Evolutionary conservation across 2,888 invertebrate genomes (phyloP).

Genomic region (Chrysolina oricalcia): DNA sequence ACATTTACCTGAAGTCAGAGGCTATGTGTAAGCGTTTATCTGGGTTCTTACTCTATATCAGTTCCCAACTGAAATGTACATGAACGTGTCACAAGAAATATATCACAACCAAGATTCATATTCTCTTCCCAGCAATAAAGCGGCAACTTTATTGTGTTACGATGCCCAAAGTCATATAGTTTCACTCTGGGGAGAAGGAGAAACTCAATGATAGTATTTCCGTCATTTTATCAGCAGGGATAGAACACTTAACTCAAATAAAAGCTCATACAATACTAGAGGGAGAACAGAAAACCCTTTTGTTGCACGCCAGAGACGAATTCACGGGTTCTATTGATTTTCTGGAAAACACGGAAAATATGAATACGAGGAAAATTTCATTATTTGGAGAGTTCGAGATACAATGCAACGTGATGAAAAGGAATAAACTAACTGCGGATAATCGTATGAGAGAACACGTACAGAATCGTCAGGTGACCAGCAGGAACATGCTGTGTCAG

Average conservation of each 20-base stretch:
- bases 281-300: conserved; percentile 21
- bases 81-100: conserved; percentile 7
- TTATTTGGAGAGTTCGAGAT: neutral
- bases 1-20: neutral
- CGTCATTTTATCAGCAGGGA: conserved; percentile 13
- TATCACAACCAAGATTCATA: conserved; percentile 1
- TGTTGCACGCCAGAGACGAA: conserved; percentile 1
- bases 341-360: conserved; percentile 9
- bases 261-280: conserved; percentile 20
- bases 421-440: too few species aligned
- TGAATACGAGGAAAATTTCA: neutral
- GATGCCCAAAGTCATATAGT: conserved; percentile 20
- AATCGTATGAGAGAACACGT: too few species aligned
- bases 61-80: neutral
- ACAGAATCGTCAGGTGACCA: too few species aligned
- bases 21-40: neutral
- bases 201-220: conserved; percentile 16
- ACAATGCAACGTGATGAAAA: neutral
- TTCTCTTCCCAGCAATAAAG: conserved; percentile 18
- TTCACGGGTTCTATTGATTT: conserved; percentile 14
- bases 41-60: neutral
- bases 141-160: conserved; percentile 16
- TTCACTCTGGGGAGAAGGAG: conserved; percentile 11
- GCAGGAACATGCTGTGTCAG: too few species aligned
- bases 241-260: conserved; percentile 23